Evolutionary conservation across 2,797 vertebrate genomes (phyloP).

Genomic region (Neoniphon sammara): DNA sequence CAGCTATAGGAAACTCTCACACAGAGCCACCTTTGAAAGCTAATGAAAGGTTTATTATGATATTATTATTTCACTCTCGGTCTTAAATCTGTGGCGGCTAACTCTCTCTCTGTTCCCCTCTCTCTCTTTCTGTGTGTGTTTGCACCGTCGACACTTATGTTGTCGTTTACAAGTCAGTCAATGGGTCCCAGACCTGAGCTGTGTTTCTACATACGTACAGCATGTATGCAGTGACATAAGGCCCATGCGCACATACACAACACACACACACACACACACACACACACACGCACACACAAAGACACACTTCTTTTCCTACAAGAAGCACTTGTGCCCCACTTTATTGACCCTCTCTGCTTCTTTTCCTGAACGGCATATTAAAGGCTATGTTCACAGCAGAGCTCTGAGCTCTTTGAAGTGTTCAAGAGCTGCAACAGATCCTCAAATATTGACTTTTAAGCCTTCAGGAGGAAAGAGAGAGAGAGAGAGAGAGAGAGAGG

Average conservation of each 20-base stretch:
- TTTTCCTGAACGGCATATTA: constrained; percentile 73
- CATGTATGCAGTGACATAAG: constrained; percentile 43
- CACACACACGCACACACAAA: constrained; percentile 7
- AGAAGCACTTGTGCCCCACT: constrained; percentile 62
- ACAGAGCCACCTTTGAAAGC: constrained; percentile 79
- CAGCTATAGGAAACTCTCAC: constrained; percentile 66
- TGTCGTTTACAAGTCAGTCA: constrained; percentile 21
- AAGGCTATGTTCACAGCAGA: constrained; percentile 69
- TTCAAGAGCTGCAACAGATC: constrained; percentile 74
- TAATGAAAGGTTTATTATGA: constrained; percentile 80
- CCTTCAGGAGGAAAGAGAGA: constrained; percentile 56
- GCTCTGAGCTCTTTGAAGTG: constrained; percentile 77
- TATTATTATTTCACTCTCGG: constrained; percentile 70
- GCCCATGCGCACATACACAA: constrained; percentile 22
- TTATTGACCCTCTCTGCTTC: constrained; percentile 69
- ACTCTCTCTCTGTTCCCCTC: constrained; percentile 2
- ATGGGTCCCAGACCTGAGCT: constrained; percentile 35
- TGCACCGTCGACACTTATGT: constrained; percentile 3
- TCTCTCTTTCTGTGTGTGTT: constrained; percentile 15
- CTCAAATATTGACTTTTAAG: constrained; percentile 82
- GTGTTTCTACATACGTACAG: constrained; percentile 37
- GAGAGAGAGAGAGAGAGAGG: constrained; percentile 2
- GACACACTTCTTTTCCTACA: constrained; percentile 21
- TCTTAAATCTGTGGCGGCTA: constrained; percentile 45
- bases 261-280: constrained; percentile 14